These are phyloP conservation scores for Pristionchus mayeri DNA, from an alignment of 2,888 invertebrate genomes.

Conservation along the genomic window DNA sequence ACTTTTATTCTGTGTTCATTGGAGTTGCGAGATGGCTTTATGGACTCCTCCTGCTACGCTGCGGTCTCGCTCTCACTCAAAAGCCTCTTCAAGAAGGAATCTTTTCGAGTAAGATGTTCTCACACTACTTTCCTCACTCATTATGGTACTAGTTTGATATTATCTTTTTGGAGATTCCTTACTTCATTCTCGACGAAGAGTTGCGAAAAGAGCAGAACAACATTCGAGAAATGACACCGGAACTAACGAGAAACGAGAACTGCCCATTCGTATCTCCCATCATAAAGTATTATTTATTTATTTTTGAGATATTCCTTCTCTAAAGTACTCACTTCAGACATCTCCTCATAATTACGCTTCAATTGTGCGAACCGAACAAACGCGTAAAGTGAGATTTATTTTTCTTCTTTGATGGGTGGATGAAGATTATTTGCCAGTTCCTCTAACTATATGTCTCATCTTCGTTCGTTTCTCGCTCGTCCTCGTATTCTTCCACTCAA, in stretches of 20 bases:
- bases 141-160: background rate
- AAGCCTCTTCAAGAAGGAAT: constrained; percentile 1
- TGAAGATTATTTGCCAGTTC: background rate
- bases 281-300: background rate
- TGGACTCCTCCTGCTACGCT: constrained; percentile 29
- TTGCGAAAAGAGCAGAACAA: constrained; percentile 34
- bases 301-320: no score
- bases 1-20: background rate
- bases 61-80: constrained; percentile 32
- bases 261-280: background rate
- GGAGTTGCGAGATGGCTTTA: constrained; percentile 30
- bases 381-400: background rate
- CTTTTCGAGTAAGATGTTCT: background rate
- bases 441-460: constrained; percentile 19
- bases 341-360: background rate
- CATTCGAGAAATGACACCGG: constrained; percentile 21
- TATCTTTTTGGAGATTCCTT: background rate
- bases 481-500: constrained; percentile 34
- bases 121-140: background rate
- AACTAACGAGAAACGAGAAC: background rate
- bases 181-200: constrained; percentile 39
- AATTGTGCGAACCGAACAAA: constrained; percentile 18
- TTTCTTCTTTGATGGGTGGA: background rate
- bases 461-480: constrained; percentile 36
- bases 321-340: constrained; percentile 1